Evolutionary conservation across 2,797 vertebrate genomes (phyloP).

Genomic region (Protonibea diacanthus): DNA sequence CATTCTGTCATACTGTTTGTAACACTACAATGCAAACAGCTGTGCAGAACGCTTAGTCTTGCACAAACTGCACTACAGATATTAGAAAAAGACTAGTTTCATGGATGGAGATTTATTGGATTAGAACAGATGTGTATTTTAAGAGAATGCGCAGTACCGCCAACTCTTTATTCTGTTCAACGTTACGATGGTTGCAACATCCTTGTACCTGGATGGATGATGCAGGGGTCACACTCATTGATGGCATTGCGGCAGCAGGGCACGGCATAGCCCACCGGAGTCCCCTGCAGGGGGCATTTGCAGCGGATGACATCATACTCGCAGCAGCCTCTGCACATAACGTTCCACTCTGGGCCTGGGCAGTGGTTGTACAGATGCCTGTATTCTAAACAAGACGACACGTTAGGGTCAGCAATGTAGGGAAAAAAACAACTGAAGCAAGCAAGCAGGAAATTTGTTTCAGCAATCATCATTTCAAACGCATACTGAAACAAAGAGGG

Average conservation of each 20-base stretch:
- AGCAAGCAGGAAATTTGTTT: constrained; percentile 6
- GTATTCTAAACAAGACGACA: constrained; percentile 87
- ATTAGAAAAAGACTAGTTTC: background rate
- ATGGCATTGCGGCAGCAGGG: constrained; percentile 97
- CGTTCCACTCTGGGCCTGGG: constrained; percentile 96
- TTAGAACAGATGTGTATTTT: constrained; percentile 6
- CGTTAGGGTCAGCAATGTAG: background rate
- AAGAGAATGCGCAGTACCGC: background rate
- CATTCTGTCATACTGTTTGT: constrained; percentile 19
- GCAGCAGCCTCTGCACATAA: constrained; percentile 97
- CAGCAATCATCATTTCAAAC: background rate
- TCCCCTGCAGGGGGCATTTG: constrained; percentile 91
- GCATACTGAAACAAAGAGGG: background rate
- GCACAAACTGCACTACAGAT: constrained; percentile 9
- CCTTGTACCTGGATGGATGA: constrained; percentile 94
- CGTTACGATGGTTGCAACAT: rapidly evolving
- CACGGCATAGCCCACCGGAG: constrained; percentile 94
- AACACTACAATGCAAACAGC: constrained; percentile 44
- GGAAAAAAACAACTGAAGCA: background rate
- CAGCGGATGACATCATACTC: constrained; percentile 96
- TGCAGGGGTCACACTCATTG: constrained; percentile 96
- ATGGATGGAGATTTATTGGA: background rate
- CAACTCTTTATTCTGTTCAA: constrained; percentile 4
- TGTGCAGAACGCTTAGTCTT: constrained; percentile 23
- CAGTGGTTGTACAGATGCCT: constrained; percentile 93